Base-by-base conservation (phyloP, 2,888 invertebrate genomes). In the Zhengitettix transpicula region DNA sequence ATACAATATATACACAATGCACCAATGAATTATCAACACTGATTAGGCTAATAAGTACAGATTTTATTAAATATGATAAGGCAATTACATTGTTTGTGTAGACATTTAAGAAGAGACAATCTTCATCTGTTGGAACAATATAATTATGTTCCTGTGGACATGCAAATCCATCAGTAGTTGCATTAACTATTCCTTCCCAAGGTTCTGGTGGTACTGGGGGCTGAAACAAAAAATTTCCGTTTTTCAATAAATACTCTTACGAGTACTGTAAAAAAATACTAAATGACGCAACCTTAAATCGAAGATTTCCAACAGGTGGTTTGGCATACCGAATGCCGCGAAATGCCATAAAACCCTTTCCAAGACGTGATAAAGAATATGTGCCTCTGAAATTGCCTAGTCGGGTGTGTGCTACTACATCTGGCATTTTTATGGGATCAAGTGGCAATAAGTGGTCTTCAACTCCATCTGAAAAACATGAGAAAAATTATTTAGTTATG, bases 311-410 rank as follows among this genome's bases (percentile, higher is more conserved):
- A 11, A 74, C 70, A 0, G 84, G 83, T 1, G 83, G 75, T 62
- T 80, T 72, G 0, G 80, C 83, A 67, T 78, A 89, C 71, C 84
- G 79, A 63, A 89, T 78, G 2, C 89, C 89, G 61, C 81, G 77
- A 67, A 88, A 89, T 40, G 80, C 79, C 65, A 87, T 86, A 68
- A 55, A 40, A 12, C n/a, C 11, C 14, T 15, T 28, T 28, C 15
- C 12, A 5, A 11, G 11, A 10, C 55, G 55, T 11, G 55, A 55
- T 41, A 14, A 2, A 12, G 41, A 40, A n/a, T 40, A n/a, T 1
- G 40, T n/a, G 11, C 55, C 55, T 16, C 41, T 16, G 40, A 55
- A n/a, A 28, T 10, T 9, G 11, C 55, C 55, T 47, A 7, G 47
- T 14, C 14, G 2, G n/a, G 47, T 47, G 47, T 28, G 28, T 28